Evolutionary conservation across 2,797 vertebrate species (phyloP), one percentile per base, ranked within the genome.

Genomic region (Parauchenoglanis ngamensis): DNA sequence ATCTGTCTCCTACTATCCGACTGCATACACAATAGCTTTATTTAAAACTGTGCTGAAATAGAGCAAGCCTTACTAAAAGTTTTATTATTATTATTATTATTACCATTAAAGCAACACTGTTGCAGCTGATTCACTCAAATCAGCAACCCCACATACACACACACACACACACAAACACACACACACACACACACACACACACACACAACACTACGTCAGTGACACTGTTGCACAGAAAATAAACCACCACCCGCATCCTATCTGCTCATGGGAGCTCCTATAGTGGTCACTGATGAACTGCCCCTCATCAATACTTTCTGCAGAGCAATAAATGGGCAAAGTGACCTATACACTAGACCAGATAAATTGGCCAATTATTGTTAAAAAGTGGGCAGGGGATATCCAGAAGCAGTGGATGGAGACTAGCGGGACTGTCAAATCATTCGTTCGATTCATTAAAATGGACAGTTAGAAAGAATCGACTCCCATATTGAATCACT

Each of bases 1-100:
- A 85, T 90, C 92, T 92, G 92, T 75, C 35, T 46, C 49, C 35
- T 73, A 23, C 35, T 40, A 56, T 40, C 83, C 2, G 28, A 56
- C 65, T 17, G 2, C 21, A 23, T 57, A 54, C 31, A 56, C 68
- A 17, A 63, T 46, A 46, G 40, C 59, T n/a, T 63, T 46, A 81
- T 81, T 81, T 81, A 25, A 49, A 63, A 46, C 59, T 46, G 57
- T 44, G 23, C 25, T 81, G 23, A 63, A 81, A n/a, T 7, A 63
- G 40, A 81, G 40, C 23, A 81, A 28, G 78, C 15, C 57, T 81
- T n/a, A 80, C 21, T 21, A 25, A n/a, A 23, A 80, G 56, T 81
- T n/a, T 4, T 46, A 46, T 46, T 0, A 49, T 82, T 19, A 82
- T 40, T 54, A 73, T 52, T 77, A 54, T 25, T 8, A 49, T 25